Percentiles rank a stretch among this genome's conserved stretches.
Evolutionary conservation across 2,113 vertebrate genomes (phyloP).

Genomic region (Columbina picui): DNA sequence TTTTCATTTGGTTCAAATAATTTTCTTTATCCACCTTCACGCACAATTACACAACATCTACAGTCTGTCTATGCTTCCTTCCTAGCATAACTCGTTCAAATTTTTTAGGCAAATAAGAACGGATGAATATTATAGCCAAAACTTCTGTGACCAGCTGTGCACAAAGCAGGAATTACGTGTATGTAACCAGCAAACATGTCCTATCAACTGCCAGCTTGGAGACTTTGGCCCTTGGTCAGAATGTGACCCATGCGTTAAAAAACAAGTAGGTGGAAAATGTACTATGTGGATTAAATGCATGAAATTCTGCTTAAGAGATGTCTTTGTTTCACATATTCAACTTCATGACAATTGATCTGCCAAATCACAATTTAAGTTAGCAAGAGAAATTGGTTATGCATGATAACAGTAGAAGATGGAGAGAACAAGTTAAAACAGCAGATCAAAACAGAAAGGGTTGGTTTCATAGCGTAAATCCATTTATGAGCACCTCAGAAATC

Average conservation of each 20-base stretch:
- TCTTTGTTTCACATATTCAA: neutral
- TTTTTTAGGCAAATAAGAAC: slow-evolving; percentile 72
- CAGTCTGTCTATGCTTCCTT: neutral
- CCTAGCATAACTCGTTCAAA: neutral
- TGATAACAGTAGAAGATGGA: neutral
- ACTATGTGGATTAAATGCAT: neutral
- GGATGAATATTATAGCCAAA: slow-evolving; percentile 80
- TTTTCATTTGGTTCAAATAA: neutral
- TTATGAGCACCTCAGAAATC: neutral
- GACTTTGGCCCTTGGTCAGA: slow-evolving; percentile 88
- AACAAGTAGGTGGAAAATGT: slow-evolving; percentile 77
- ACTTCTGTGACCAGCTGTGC: slow-evolving; percentile 81
- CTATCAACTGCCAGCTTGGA: slow-evolving; percentile 85
- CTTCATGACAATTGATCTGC: neutral
- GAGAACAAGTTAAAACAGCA: neutral
- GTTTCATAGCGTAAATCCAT: neutral
- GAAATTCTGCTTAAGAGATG: neutral
- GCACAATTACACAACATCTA: neutral
- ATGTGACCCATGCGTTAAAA: slow-evolving; percentile 88
- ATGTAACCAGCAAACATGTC: slow-evolving; percentile 85
- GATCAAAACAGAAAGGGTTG: neutral
- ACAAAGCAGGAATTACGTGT: slow-evolving; percentile 67
- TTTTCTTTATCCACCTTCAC: neutral
- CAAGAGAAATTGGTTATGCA: neutral
- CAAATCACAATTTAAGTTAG: neutral